Evolutionary conservation across 2,888 invertebrate species (phyloP).

Genomic region (Taphrorychus bicolor): DNA sequence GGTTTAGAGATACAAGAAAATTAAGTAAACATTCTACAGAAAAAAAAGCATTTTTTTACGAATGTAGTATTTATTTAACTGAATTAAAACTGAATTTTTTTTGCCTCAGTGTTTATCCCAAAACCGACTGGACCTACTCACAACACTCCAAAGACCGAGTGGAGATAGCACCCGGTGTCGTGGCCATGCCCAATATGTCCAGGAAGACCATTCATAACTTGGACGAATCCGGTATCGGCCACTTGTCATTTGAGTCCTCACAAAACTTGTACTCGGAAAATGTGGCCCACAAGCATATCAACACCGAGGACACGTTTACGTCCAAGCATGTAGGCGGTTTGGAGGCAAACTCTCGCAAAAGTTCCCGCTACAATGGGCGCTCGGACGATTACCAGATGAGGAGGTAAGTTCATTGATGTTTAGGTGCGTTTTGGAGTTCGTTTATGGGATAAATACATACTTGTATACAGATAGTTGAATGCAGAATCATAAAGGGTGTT

Average conservation of each 20-base stretch:
- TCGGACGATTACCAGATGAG: slow-evolving; percentile 1
- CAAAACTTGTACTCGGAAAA: slow-evolving; percentile 32
- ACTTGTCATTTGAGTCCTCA: slow-evolving; percentile 19
- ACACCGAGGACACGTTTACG: slow-evolving; percentile 54
- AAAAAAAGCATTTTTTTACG: not conserved
- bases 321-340: slow-evolving; percentile 51
- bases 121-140: slow-evolving; percentile 92
- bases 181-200: slow-evolving; percentile 91
- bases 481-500: no score
- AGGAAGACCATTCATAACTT: slow-evolving; percentile 68
- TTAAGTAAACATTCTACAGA: no score
- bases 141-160: slow-evolving; percentile 81
- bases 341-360: slow-evolving; percentile 47
- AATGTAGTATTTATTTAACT: no score
- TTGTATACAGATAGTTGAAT: no score
- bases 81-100: no score
- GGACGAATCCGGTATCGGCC: slow-evolving; percentile 35
- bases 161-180: slow-evolving; percentile 78
- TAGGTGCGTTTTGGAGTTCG: slow-evolving; percentile 16
- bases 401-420: slow-evolving; percentile 22
- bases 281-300: slow-evolving; percentile 50
- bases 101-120: slow-evolving; percentile 87
- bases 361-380: slow-evolving; percentile 31
- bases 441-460: no score
- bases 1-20: no score